Evolutionary conservation across 1,140 invertebrate species (phyloP), one percentile per base, ranked within the genome.

Genomic region (Cepaea nemoralis): DNA sequence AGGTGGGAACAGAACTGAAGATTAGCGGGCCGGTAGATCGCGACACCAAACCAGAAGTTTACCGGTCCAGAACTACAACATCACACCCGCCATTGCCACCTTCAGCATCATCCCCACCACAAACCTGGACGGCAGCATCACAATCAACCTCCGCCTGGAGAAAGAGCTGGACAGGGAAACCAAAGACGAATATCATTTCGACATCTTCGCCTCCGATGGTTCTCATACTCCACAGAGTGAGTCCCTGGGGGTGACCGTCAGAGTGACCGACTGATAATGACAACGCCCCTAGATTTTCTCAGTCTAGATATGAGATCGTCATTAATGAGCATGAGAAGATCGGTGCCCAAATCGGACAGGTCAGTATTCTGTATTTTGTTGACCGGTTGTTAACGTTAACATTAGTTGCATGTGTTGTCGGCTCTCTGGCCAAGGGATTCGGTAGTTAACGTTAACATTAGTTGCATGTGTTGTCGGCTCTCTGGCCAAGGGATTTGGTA

Each of bases 281-380:
- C 82, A 90, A 91, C 80, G 35, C 81, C 24, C 90, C 90, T 14
- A 84, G 55, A 22, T 95, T 99, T 45, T 91, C 95, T 33, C 97
- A 98, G 91, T 94, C 96, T 74, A 97, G 98, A 90, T 97, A 99
- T 92, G 98, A 98, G 92, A 95, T 90, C 75, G 85, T 89, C 63
- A 83, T 89, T 35, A 83, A 84, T 31, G 87, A 88, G 73, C 83
- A 87, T 67, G 74, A 80, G 0, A 63, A 50, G 0, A 50, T 81
- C 5, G 83, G 84, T 14, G 80, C 79, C 10, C 73, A 79, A 2
- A 59, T 89, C 24, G 63, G 88, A 0, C 93, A 94, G 86, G 93
- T 96, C 0, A 92, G 93, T 24, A 55, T 55, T 55, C 5, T 10
- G 8, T 55, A 14, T 45, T 45, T 16, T 45, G 6, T 45, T 45